Evolutionary conservation across 2,113 vertebrate species (phyloP).

Genomic region (Tamias sibiricus): DNA sequence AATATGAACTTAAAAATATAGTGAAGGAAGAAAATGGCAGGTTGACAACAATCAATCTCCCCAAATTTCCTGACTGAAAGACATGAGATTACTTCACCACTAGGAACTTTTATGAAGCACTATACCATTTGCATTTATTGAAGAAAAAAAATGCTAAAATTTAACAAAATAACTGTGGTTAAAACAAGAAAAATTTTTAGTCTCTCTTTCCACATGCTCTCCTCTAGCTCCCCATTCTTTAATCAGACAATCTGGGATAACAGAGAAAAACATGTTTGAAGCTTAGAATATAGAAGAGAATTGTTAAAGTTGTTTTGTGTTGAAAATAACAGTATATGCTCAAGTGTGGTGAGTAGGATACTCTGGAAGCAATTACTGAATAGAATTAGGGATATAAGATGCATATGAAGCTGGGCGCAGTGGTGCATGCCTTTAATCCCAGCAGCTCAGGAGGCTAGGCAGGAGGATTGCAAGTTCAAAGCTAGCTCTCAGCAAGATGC

Average conservation of each 20-base stretch:
- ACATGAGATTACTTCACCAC: neutral
- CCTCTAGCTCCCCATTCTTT: fast-evolving
- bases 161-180: neutral
- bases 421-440: too few relatives aligned
- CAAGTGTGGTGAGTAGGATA: neutral
- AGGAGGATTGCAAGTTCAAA: too few relatives aligned
- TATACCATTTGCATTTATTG: neutral
- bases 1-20: neutral
- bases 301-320: neutral
- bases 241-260: neutral
- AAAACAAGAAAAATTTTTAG: neutral
- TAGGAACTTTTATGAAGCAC: neutral
- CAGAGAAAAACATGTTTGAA: neutral
- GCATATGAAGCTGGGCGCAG: too few relatives aligned
- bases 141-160: neutral
- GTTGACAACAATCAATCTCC: neutral
- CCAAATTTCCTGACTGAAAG: neutral
- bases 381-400: neutral
- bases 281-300: neutral
- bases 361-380: neutral
- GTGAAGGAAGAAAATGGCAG: neutral
- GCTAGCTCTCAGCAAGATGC: too few relatives aligned
- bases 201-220: fast-evolving
- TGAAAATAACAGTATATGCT: neutral
- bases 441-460: too few relatives aligned